Conservation (phyloP, 2,113 vertebrate genomes). For the Peucedramus taeniatus region DNA sequence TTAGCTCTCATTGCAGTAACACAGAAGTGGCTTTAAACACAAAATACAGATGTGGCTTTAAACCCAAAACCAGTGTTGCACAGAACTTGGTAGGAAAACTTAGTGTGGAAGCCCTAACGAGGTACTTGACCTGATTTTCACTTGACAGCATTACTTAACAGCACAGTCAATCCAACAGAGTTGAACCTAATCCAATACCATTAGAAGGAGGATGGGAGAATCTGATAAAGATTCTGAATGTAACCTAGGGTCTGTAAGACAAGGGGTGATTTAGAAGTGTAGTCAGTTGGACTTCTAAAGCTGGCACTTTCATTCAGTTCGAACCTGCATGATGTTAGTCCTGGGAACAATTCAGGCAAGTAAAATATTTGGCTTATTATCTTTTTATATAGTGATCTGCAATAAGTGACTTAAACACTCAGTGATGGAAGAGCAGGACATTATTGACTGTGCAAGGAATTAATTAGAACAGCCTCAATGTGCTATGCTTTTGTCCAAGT, state of each 20-base stretch:
- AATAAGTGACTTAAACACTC: not conserved
- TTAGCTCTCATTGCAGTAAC: not conserved
- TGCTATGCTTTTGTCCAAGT: not conserved
- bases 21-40: not conserved
- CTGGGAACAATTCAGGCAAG: not conserved
- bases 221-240: not conserved
- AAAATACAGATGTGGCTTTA: not conserved
- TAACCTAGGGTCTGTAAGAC: not conserved
- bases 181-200: not conserved
- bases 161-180: not conserved
- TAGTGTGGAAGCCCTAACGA: not conserved
- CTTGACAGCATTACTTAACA: not conserved
- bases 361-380: not conserved
- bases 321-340: not conserved
- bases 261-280: not conserved
- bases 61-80: not conserved
- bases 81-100: not conserved
- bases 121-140: not conserved
- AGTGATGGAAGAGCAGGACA: not conserved
- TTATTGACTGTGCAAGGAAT: not conserved
- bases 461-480: not conserved
- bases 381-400: not conserved
- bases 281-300: not conserved
- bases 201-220: not conserved
- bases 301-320: not conserved